Conservation (phyloP, 2,113 vertebrate species). For the Gnathonemus echidnorhynchus region DNA sequence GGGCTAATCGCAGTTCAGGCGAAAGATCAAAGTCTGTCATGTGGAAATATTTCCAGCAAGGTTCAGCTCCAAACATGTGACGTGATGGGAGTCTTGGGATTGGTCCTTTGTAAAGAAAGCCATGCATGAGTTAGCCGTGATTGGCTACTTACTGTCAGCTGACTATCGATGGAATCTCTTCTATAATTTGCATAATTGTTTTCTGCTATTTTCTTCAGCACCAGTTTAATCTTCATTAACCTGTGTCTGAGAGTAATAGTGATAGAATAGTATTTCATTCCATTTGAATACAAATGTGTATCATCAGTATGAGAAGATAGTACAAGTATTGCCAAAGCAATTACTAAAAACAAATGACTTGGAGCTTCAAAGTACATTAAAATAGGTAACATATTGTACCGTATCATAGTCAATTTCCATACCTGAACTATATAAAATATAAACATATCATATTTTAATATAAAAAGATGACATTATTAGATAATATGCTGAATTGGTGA, state of each 20-base stretch:
- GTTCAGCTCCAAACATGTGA: neutral
- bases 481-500: neutral
- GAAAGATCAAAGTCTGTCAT: neutral
- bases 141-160: neutral
- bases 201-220: neutral
- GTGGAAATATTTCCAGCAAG: neutral
- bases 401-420: neutral
- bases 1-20: neutral
- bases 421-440: neutral
- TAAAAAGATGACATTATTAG: neutral
- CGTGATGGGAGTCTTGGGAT: neutral
- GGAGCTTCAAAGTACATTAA: neutral
- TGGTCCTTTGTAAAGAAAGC: neutral
- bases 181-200: neutral
- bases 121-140: neutral
- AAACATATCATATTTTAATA: neutral
- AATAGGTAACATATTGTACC: neutral
- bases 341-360: neutral
- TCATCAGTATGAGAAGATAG: neutral
- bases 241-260: neutral
- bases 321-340: neutral
- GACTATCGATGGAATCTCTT: neutral
- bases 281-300: slow-evolving; percentile 4
- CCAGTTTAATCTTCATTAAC: slow-evolving; percentile 8
- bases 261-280: neutral